phyloP scores from a whole-genome alignment of 2,888 invertebrate genomes.

The Eupelmus urozonus region DNA sequence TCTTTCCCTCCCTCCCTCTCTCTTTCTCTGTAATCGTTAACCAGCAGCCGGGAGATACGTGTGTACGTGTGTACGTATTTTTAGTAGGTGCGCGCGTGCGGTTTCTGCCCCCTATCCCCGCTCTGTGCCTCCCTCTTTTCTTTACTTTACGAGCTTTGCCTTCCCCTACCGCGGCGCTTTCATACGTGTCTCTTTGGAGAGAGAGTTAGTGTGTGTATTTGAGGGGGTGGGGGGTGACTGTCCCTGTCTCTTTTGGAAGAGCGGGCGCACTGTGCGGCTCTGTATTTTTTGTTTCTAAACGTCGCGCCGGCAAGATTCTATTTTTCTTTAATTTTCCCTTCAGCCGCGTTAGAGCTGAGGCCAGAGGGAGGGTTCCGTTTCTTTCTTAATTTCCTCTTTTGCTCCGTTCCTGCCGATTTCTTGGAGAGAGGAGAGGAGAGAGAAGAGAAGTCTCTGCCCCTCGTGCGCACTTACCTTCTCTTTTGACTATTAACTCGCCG shows the following conservation, averaged over 20 bases:
- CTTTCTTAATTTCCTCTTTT: conserved; percentile 38
- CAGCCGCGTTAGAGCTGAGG: not conserved
- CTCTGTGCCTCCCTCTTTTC: conserved; percentile 56
- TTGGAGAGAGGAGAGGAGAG: no score
- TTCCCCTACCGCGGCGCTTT: conserved; percentile 2
- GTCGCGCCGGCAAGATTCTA: conserved; percentile 36
- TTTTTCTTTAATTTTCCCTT: conserved; percentile 59
- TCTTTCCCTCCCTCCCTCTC: no score
- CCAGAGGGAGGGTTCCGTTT: not conserved
- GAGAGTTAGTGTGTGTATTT: no score
- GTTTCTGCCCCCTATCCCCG: conserved; percentile 10
- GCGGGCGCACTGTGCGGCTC: conserved; percentile 27
- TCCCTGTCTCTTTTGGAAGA: conserved; percentile 55
- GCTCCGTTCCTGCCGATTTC: conserved; percentile 21
- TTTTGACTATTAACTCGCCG: conserved; percentile 28
- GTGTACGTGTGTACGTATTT: conserved; percentile 64
- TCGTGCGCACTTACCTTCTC: not conserved
- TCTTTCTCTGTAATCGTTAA: no score
- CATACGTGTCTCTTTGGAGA: not conserved
- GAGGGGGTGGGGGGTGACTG: conserved; percentile 5
- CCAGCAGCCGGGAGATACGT: no score
- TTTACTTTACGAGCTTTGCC: not conserved
- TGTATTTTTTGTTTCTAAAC: conserved; percentile 31
- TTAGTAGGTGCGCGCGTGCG: conserved; percentile 60
- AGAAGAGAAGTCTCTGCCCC: not conserved